Conservation (phyloP, 2,113 vertebrate species). For the Oreochromis spilurus region DNA sequence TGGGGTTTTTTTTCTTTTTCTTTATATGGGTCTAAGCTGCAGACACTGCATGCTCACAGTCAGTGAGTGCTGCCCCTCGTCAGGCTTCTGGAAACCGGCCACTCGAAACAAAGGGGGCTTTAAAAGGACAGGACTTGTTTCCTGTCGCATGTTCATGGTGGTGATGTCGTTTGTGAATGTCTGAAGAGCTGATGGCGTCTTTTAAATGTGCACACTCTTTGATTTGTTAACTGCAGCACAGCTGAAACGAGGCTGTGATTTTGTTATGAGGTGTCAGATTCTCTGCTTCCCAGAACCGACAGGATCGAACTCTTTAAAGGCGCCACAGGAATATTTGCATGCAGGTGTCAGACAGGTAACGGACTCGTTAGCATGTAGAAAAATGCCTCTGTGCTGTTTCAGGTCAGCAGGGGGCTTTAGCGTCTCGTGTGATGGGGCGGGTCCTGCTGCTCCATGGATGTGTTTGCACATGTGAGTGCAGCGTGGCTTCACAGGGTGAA, state of each 20-base stretch:
- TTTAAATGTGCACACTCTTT: fast-evolving
- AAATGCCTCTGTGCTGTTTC: background rate
- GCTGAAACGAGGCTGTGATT: background rate
- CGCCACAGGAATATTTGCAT: fast-evolving
- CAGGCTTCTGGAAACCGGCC: background rate
- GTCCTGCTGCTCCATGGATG: background rate
- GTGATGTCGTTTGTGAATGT: background rate
- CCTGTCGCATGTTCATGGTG: background rate
- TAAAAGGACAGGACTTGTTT: fast-evolving
- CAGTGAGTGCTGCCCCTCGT: background rate
- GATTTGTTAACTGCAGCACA: background rate
- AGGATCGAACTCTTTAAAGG: background rate
- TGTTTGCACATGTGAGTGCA: background rate
- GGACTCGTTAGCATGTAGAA: fast-evolving
- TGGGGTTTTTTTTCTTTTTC: background rate
- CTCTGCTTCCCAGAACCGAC: background rate
- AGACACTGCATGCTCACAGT: background rate
- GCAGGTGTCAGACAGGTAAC: background rate
- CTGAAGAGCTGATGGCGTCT: background rate
- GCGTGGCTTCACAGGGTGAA: background rate
- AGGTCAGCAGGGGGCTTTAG: background rate
- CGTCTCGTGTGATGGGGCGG: fast-evolving
- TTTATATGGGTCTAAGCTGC: background rate
- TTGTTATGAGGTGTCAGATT: fast-evolving
- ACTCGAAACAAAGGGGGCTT: background rate